A percentile compares a stretch with the other conserved stretches of the same genome.
phyloP scores from a whole-genome alignment of 2,113 vertebrate species.

The Pseudolaguvia tuberculata region DNA sequence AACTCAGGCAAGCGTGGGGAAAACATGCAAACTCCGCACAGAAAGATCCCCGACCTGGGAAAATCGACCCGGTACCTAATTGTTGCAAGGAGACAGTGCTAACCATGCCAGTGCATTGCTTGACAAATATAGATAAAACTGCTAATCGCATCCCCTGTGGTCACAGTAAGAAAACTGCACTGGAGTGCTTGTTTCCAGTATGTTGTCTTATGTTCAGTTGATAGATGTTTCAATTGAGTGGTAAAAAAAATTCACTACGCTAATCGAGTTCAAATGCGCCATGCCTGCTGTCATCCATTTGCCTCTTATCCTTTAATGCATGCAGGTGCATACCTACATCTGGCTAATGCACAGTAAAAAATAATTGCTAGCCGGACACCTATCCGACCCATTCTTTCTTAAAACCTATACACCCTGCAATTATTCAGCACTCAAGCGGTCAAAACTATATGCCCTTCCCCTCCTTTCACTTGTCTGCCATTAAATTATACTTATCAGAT shows the following conservation, averaged over 20 bases:
- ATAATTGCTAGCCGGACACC: slow-evolving; percentile 36
- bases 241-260: not conserved
- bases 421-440: slow-evolving; percentile 40
- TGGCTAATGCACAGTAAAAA: slow-evolving; percentile 36
- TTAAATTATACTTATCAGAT: slow-evolving; percentile 22
- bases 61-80: no score
- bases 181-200: not conserved
- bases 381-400: slow-evolving; percentile 9
- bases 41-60: no score
- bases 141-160: not conserved
- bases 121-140: not conserved
- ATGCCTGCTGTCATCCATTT: not conserved
- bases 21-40: no score
- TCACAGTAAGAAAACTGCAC: not conserved
- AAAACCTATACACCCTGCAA: slow-evolving; percentile 41
- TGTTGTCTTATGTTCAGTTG: not conserved
- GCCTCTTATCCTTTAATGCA: slow-evolving; percentile 20
- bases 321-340: slow-evolving; percentile 1
- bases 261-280: not conserved
- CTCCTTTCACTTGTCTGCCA: not conserved
- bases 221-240: not conserved
- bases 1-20: no score
- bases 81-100: no score
- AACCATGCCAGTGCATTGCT: no score
- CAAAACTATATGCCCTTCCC: slow-evolving; percentile 25